Conservation (phyloP, 2,888 invertebrate species). For the Mylabris sibirica region DNA sequence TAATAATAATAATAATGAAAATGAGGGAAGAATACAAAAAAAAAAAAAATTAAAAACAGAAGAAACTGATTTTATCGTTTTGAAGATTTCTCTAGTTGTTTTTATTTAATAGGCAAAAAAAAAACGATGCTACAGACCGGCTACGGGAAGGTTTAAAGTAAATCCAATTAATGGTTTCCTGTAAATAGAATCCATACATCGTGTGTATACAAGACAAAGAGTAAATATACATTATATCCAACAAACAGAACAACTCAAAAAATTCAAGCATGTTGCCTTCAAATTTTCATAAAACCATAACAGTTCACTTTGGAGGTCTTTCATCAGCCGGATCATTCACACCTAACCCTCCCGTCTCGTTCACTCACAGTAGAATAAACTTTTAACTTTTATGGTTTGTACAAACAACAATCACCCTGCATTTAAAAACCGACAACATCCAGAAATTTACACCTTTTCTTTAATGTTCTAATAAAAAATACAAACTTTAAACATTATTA, state of each 20-base stretch:
- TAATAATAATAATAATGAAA: background rate
- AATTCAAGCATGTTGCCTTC: slow-evolving; percentile 43
- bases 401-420: slow-evolving; percentile 35
- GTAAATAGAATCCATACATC: slow-evolving; percentile 43
- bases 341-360: slow-evolving; percentile 32
- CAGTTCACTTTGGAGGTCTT: slow-evolving; percentile 38
- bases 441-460: slow-evolving; percentile 3
- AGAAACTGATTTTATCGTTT: background rate
- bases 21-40: background rate
- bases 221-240: slow-evolving; percentile 45
- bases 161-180: slow-evolving; percentile 51
- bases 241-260: slow-evolving; percentile 38
- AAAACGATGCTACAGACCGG: slow-evolving; percentile 18
- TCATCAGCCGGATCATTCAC: slow-evolving; percentile 39
- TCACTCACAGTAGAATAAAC: slow-evolving; percentile 30
- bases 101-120: slow-evolving; percentile 18
- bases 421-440: slow-evolving; percentile 25
- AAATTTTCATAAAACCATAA: slow-evolving; percentile 42
- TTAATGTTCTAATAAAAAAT: background rate
- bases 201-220: slow-evolving; percentile 43
- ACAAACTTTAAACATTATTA: background rate
- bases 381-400: slow-evolving; percentile 37
- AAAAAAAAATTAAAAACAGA: background rate
- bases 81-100: slow-evolving; percentile 18
- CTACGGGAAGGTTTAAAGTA: slow-evolving; percentile 41